Conservation (phyloP, 2,888 invertebrate species). For the Idaea aversata region DNA sequence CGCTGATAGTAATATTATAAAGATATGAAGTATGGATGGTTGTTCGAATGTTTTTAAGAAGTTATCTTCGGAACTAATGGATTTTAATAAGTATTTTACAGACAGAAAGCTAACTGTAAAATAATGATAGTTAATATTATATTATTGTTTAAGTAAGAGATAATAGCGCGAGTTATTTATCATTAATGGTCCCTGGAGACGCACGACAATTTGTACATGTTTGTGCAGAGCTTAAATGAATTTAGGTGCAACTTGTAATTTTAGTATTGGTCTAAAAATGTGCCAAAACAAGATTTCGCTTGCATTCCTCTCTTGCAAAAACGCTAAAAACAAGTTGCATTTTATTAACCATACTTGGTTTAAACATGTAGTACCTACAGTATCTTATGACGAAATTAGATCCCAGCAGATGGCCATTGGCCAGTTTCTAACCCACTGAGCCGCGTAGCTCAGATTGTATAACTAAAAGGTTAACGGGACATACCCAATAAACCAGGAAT, state of each 20-base stretch:
- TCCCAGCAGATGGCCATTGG: constrained; percentile 43
- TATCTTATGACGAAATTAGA: constrained; percentile 48
- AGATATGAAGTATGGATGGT: too few species aligned
- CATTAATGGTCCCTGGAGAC: neutral
- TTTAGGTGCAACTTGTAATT: constrained; percentile 16
- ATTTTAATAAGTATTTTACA: too few species aligned
- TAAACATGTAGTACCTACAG: constrained; percentile 50
- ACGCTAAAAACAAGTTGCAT: constrained; percentile 38
- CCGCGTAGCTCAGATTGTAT: constrained; percentile 25
- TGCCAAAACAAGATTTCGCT: constrained; percentile 48
- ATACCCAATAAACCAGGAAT: constrained; percentile 26
- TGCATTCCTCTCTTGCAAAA: constrained; percentile 48
- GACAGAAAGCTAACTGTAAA: neutral
- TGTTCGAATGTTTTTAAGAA: too few species aligned
- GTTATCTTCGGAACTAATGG: too few species aligned
- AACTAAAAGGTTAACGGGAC: constrained; percentile 28
- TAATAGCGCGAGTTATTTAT: neutral
- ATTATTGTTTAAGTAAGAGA: neutral
- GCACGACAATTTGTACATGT: neutral
- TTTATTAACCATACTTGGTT: constrained; percentile 51
- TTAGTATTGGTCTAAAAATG: constrained; percentile 32
- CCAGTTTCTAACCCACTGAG: constrained; percentile 25
- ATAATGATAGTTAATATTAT: neutral
- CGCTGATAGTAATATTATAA: too few species aligned
- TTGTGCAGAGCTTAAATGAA: constrained; percentile 12